Evolutionary conservation across 2,797 vertebrate genomes (phyloP), one percentile per base, ranked within the genome.

Genomic region (Echeneis naucrates): DNA sequence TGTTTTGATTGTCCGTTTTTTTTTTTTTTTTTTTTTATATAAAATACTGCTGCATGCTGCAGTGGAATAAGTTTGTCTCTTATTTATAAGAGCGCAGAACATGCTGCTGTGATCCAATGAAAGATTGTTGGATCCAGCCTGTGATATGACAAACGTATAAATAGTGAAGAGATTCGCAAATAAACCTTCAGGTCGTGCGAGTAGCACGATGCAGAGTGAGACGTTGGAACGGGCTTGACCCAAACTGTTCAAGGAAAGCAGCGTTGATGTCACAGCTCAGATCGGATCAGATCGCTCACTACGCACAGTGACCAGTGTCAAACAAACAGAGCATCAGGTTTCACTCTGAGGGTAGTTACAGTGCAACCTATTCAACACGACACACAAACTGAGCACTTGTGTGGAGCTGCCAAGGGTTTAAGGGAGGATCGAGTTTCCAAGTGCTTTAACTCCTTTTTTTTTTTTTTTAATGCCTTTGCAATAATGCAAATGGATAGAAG

Each of bases 291-390:
- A 71, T 90, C 70, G 1, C 75, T 59, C 27, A 37, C 72, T 74
- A 40, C 79, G 73, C 72, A 77, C 73, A n/a, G n/a, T 65, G 77
- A 60, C 71, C 13, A 0, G 51, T 74, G 87, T 85, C 78, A 86
- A 77, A 69, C 79, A 89, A 87, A 89, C 81, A 78, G 64, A 48
- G 69, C 59, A 9, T 92, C 80, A 0, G 55, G 83, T 92, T 88
- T 87, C 88, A 72, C 35, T 17, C 26, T 0, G 26, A 1, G 51
- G 48, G 83, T 90, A 89, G 86, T 88, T 91, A 88, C 77, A 83
- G 87, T 75, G 72, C 71, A 84, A 73, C 68, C 71, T 86, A 85
- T 78, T 81, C 84, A 78, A 65, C 78, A 33, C 79, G 80, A 86
- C 80, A 91, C 81, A 78, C 44, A 84, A 89, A 81, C 88, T 58